A percentile compares a stretch with the other conserved stretches of the same genome.
These are phyloP conservation scores for Papilio demoleus DNA, from an alignment of 2,888 invertebrate genomes.

Conservation along the genomic window DNA sequence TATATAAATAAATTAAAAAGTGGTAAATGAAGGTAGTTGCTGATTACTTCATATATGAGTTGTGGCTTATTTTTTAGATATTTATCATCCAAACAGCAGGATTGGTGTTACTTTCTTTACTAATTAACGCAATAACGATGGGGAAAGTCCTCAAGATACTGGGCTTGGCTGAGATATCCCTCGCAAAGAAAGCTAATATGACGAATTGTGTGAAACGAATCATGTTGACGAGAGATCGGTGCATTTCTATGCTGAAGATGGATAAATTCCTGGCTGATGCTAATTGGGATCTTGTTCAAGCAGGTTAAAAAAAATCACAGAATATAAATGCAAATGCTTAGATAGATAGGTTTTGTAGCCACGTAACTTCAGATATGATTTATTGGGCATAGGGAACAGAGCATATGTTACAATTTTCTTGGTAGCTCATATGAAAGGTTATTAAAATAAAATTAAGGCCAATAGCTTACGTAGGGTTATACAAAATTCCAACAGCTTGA, in stretches of 20 bases:
- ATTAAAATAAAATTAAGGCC: too few relatives aligned
- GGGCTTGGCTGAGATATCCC: conserved; percentile 78
- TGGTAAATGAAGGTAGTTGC: too few relatives aligned
- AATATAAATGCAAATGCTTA: background rate
- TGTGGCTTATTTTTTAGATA: conserved; percentile 65
- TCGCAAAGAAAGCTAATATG: conserved; percentile 82
- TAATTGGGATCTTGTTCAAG: conserved; percentile 84
- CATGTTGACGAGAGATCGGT: conserved; percentile 74
- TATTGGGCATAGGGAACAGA: too few relatives aligned
- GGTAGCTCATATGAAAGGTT: too few relatives aligned
- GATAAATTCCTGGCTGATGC: conserved; percentile 86
- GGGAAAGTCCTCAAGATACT: conserved; percentile 76
- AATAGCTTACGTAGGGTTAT: too few relatives aligned
- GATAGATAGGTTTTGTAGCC: too few relatives aligned
- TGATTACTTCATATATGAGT: background rate
- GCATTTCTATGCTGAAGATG: conserved; percentile 83
- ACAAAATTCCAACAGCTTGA: too few relatives aligned
- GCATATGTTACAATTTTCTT: too few relatives aligned
- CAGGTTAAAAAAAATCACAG: conserved; percentile 55
- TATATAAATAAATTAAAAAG: too few relatives aligned
- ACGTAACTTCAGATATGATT: background rate
- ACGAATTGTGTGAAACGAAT: conserved; percentile 80
- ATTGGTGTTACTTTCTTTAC: conserved; percentile 81
- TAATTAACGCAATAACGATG: conserved; percentile 84
- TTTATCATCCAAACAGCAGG: conserved; percentile 84